Evolutionary conservation across 2,113 vertebrate species (phyloP).

Genomic region (Epinephelus fuscoguttatus): DNA sequence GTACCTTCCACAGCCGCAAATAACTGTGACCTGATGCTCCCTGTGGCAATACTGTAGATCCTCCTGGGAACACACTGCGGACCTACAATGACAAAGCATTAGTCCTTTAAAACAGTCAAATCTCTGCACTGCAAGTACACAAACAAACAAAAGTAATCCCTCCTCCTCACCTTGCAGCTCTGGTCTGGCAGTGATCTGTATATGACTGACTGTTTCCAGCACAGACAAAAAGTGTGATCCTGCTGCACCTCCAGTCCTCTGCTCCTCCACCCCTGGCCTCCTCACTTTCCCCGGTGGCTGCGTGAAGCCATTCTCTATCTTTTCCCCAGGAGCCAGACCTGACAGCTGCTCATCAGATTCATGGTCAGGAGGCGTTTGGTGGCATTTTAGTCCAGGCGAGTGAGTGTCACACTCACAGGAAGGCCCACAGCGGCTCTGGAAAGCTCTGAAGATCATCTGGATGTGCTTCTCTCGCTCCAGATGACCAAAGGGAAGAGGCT

Average conservation of each 20-base stretch:
- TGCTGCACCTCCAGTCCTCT: background rate
- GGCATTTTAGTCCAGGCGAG: constrained; percentile 23
- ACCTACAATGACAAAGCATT: constrained; percentile 65
- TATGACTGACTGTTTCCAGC: constrained; percentile 76
- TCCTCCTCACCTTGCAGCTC: constrained; percentile 78
- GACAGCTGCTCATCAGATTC: constrained; percentile 20
- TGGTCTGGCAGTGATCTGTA: constrained; percentile 82
- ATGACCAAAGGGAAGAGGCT: constrained; percentile 81
- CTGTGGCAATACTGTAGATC: constrained; percentile 81
- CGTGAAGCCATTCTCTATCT: background rate
- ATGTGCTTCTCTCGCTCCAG: constrained; percentile 87
- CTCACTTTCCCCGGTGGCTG: background rate
- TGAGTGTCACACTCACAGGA: constrained; percentile 49
- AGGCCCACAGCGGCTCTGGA: constrained; percentile 58
- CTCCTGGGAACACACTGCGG: constrained; percentile 83
- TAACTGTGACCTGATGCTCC: constrained; percentile 73
- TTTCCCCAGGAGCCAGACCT: background rate
- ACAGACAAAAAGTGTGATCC: constrained; percentile 60
- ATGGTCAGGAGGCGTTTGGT: background rate
- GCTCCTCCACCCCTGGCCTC: constrained; percentile 15
- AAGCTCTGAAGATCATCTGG: constrained; percentile 75
- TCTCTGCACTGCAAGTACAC: background rate
- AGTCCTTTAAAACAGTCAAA: background rate
- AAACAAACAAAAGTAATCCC: background rate
- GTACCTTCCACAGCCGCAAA: constrained; percentile 86